Conservation (phyloP, 2,797 vertebrate species). For the Triplophysa yarkandensis region DNA sequence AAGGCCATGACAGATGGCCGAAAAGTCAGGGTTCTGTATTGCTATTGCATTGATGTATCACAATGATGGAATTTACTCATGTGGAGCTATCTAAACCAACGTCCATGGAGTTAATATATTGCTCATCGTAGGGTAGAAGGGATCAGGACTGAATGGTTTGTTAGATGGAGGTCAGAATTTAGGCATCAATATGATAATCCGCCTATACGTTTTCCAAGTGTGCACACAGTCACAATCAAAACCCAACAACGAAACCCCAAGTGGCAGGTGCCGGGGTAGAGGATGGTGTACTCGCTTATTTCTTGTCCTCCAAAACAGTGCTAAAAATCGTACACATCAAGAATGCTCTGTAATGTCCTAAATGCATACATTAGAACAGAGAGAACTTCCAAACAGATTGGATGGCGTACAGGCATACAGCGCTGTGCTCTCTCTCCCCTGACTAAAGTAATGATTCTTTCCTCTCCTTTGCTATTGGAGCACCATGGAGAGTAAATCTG, state of each 20-base stretch:
- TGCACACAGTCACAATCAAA: conserved; percentile 13
- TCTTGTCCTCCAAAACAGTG: conserved; percentile 24
- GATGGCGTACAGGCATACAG: conserved; percentile 13
- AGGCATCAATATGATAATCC: conserved; percentile 33
- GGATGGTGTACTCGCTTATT: conserved; percentile 30
- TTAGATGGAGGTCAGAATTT: conserved; percentile 38
- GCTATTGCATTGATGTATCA: conserved; percentile 52
- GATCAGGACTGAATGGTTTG: conserved; percentile 39
- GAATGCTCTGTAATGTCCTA: conserved; percentile 2
- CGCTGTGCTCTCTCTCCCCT: conserved; percentile 58
- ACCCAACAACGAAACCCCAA: conserved; percentile 24
- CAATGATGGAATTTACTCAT: conserved; percentile 59
- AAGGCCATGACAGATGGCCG: conserved; percentile 66
- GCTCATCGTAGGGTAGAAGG: conserved; percentile 16
- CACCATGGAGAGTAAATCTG: conserved; percentile 77
- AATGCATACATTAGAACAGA: conserved; percentile 1
- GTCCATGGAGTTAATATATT: conserved; percentile 19
- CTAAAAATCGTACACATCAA: no score
- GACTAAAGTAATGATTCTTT: conserved; percentile 62
- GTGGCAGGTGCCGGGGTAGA: conserved; percentile 11
- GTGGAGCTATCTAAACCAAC: conserved; percentile 25
- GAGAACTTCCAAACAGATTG: conserved; percentile 22
- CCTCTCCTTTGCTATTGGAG: conserved; percentile 69
- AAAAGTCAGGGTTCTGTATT: conserved; percentile 69
- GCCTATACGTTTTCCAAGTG: conserved; percentile 32